A percentile compares a stretch with the other conserved stretches of the same genome.
Evolutionary conservation across 2,113 vertebrate genomes (phyloP).

Genomic region (Pycnonotus jocosus): DNA sequence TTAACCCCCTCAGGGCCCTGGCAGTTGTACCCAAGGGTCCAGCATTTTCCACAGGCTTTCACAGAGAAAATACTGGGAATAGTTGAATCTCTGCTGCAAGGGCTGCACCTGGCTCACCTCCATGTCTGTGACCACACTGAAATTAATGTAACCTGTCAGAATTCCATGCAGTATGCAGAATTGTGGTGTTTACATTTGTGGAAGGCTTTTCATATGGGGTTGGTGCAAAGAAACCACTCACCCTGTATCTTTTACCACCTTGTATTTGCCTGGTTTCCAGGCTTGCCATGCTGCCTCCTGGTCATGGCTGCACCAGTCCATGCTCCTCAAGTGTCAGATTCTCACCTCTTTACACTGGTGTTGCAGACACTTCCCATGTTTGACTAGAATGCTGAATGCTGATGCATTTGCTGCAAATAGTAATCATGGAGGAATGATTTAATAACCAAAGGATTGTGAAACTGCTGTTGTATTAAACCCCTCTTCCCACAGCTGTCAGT

Average conservation of each 20-base stretch:
- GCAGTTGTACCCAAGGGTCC: not conserved
- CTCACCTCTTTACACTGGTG: not conserved
- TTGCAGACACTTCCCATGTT: not conserved
- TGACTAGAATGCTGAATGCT: not conserved
- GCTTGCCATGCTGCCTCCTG: not conserved
- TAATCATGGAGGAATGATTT: not conserved
- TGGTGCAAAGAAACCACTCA: not conserved
- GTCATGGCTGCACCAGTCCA: not conserved
- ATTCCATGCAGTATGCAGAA: not conserved
- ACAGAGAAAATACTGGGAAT: not conserved
- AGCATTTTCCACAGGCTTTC: not conserved
- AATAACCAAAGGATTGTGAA: not conserved
- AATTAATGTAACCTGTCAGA: not conserved
- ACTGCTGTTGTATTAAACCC: not conserved
- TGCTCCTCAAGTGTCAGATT: not conserved
- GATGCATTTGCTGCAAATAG: not conserved
- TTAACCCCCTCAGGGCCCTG: fast-evolving
- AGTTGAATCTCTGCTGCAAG: not conserved
- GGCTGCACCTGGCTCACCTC: not conserved
- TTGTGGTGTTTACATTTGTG: not conserved
- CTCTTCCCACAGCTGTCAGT: not conserved
- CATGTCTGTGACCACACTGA: not conserved
- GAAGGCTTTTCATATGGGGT: not conserved
- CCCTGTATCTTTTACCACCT: not conserved
- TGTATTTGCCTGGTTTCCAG: not conserved